Evolutionary conservation across 2,113 vertebrate genomes (phyloP), one percentile per base, ranked within the genome.

Genomic region (Tiliqua scincoides): DNA sequence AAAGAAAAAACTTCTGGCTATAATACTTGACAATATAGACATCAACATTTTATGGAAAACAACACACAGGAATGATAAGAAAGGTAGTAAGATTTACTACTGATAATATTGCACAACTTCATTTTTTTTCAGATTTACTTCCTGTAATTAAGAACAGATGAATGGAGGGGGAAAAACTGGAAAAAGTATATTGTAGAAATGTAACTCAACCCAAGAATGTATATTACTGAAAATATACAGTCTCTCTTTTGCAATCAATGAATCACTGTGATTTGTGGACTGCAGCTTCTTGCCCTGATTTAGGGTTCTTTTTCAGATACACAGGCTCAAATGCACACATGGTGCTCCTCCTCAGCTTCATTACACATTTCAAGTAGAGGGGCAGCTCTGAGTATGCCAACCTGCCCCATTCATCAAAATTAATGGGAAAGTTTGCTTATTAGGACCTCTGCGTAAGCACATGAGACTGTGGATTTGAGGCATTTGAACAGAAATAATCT

Each of bases 81-180:
- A 93, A 94, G 91, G 86, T 96, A 89, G 91, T 93, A 82, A 76
- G 82, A 62, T 86, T 87, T 70, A 83, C 88, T 81, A 85, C 84
- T 92, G 70, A 95, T 93, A 95, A 96, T 96, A 97, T 94, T 96
- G 95, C 96, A 97, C 96, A 96, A 95, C 91, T 95, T 95, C 90
- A 93, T 89, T 81, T 96, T 93, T 43, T 93, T 91, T 84, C 92
- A 90, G 91, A 91, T 93, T 91, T 94, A 90, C 92, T 95, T 95
- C 93, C 83, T 94, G 91, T 93, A 92, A 94, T 85, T 92, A 91
- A 88, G 83, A 91, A 79, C 30, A 91, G 88, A 91, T 89, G 90
- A 95, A 93, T 94, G 94, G 93, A 35, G 94, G 91, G 87, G 93
- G 77, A 59, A 2, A 91, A 91, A 78, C 88, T 91, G 84, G 85